phyloP scores from a whole-genome alignment of 2,797 vertebrate genomes.

The Trematomus bernacchii region DNA sequence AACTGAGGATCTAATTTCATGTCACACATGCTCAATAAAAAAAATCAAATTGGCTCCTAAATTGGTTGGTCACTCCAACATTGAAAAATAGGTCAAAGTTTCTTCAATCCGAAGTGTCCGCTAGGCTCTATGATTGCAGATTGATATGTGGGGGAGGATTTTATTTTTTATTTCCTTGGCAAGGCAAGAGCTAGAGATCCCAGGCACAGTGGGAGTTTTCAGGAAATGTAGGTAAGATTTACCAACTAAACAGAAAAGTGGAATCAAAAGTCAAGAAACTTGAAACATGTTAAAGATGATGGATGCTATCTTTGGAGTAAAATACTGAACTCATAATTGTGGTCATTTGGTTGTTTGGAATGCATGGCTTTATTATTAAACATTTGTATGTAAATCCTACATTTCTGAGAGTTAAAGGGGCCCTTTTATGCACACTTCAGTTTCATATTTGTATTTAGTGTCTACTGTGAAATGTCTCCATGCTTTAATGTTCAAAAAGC shows the following conservation, averaged over 20 bases:
- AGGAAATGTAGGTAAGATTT: constrained; percentile 60
- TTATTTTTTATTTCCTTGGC: constrained; percentile 40
- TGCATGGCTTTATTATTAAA: background rate
- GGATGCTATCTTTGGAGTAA: constrained; percentile 31
- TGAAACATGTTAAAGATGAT: constrained; percentile 35
- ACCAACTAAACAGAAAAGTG: constrained; percentile 65
- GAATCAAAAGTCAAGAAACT: constrained; percentile 66
- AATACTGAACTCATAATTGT: constrained; percentile 13
- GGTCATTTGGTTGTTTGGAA: constrained; percentile 1
- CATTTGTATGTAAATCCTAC: constrained; percentile 1
- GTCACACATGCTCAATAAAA: constrained; percentile 67
- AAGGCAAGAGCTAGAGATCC: constrained; percentile 52
- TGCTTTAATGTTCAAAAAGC: too few relatives aligned
- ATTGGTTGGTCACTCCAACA: constrained; percentile 77
- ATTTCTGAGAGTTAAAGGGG: constrained; percentile 17
- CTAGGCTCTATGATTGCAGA: constrained; percentile 71
- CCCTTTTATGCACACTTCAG: too few relatives aligned
- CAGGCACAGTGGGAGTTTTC: constrained; percentile 56
- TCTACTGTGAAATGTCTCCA: too few relatives aligned
- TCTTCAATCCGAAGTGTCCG: constrained; percentile 71
- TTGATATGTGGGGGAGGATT: constrained; percentile 69
- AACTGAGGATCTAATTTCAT: constrained; percentile 74
- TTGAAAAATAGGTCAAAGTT: constrained; percentile 79
- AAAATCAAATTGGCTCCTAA: constrained; percentile 68
- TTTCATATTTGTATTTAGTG: too few relatives aligned